Evolutionary conservation across 2,888 invertebrate genomes (phyloP).

Genomic region (Priocnemis perturbator): DNA sequence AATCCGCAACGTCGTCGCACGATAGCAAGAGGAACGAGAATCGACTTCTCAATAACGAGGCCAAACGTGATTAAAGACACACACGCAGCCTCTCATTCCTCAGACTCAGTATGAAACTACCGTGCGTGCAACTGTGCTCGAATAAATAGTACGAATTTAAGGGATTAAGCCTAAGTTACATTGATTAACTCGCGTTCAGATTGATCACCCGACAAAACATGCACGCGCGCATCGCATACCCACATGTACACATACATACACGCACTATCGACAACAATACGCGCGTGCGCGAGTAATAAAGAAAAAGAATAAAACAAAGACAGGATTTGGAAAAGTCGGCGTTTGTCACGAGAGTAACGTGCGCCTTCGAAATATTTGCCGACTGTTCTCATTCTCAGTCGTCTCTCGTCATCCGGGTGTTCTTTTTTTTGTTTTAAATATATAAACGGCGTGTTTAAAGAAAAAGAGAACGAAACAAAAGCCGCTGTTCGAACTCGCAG

Average conservation of each 20-base stretch:
- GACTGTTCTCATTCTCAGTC: slow-evolving; percentile 45
- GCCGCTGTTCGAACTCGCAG: slow-evolving; percentile 30
- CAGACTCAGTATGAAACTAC: no score
- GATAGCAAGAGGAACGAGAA: background rate
- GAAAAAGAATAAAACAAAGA: no score
- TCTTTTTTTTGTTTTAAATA: background rate
- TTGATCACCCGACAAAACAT: no score
- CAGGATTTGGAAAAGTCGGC: slow-evolving; percentile 23
- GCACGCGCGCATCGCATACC: no score
- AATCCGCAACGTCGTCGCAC: background rate
- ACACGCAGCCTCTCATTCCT: no score
- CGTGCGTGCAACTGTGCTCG: no score
- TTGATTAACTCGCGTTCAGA: no score
- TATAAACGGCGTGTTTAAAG: background rate
- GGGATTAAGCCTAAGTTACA: no score
- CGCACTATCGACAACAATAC: background rate
- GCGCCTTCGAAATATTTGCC: slow-evolving; percentile 48
- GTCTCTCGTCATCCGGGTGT: slow-evolving; percentile 23
- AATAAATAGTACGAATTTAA: no score
- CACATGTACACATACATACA: background rate
- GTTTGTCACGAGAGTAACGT: slow-evolving; percentile 55
- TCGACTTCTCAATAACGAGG: background rate
- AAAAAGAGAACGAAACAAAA: slow-evolving; percentile 10
- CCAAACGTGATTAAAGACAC: no score
- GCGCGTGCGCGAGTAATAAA: background rate